Percentiles rank a stretch among this genome's conserved stretches.
These are phyloP conservation scores for Psittacula echo DNA, from an alignment of 2,797 vertebrate species.

Conservation along the genomic window DNA sequence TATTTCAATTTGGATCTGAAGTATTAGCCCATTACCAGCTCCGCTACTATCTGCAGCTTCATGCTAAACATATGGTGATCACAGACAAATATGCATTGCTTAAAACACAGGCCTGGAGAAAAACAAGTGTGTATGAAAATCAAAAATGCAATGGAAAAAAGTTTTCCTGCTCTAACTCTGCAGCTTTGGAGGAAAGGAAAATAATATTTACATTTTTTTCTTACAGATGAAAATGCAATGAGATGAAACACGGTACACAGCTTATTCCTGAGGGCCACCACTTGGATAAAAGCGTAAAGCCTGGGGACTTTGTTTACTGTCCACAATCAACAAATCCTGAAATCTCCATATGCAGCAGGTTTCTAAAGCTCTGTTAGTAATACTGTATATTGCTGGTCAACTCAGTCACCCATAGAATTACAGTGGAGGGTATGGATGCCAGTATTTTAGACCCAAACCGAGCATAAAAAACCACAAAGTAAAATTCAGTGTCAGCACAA, in stretches of 20 bases:
- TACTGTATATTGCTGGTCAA: slow-evolving; percentile 75
- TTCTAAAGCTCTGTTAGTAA: slow-evolving; percentile 71
- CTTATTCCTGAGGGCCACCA: slow-evolving; percentile 72
- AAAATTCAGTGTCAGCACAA: slow-evolving; percentile 87
- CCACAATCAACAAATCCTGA: slow-evolving; percentile 77
- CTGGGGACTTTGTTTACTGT: slow-evolving; percentile 75
- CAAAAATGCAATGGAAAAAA: slow-evolving; percentile 42
- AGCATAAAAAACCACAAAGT: slow-evolving; percentile 87
- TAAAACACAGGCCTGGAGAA: slow-evolving; percentile 12
- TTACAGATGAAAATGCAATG: slow-evolving; percentile 67
- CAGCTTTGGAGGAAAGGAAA: slow-evolving; percentile 50
- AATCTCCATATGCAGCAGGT: slow-evolving; percentile 78
- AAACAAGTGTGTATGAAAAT: slow-evolving; percentile 21
- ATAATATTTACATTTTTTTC: slow-evolving; percentile 65
- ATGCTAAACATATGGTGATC: slow-evolving; percentile 14
- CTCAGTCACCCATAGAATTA: slow-evolving; percentile 81
- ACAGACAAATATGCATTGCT: slow-evolving; percentile 31
- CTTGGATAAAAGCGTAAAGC: slow-evolving; percentile 74
- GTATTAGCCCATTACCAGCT: slow-evolving; percentile 43
- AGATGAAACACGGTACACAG: slow-evolving; percentile 44
- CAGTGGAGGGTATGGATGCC: slow-evolving; percentile 78
- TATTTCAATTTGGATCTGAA: slow-evolving; percentile 43
- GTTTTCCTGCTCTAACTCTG: slow-evolving; percentile 61
- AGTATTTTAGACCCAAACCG: slow-evolving; percentile 81
- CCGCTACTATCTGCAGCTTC: slow-evolving; percentile 3